Evolutionary conservation across 2,797 vertebrate genomes (phyloP), one percentile per base, ranked within the genome.

Genomic region (Enteromius argenteus): DNA sequence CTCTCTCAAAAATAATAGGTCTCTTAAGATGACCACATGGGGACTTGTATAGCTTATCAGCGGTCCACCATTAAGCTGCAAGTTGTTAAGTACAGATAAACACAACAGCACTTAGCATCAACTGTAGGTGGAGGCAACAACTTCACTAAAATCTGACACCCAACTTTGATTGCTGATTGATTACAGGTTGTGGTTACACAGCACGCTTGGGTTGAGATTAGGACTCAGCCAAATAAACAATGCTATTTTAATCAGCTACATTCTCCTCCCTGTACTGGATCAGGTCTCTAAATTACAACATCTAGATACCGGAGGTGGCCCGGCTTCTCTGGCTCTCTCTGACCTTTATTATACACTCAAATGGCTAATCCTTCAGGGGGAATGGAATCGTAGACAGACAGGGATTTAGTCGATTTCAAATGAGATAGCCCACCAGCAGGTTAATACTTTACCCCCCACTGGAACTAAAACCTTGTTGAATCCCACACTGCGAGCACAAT

Each of bases 271-370:
- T 66, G 66, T 84, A 60, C 79, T 73, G 74, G 85, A 86, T 64
- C 77, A 75, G 51, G 73, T 84, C 44, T 87, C 58, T 82, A 85
- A 87, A 88, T 86, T 88, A 84, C 85, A 73, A 84, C 51, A 69
- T 81, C 86, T 79, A 69, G 75, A 58, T 81, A 86, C 72, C 11
- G 39, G 78, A 81, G 83, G 69, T 73, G 77, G 86, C 83, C 60
- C 80, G 74, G 85, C 79, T 86, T 87, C 87, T 83, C 84, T 73
- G 62, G 80, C 79, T 86, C 83, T 75, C 71, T 67, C 64, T 86
- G 89, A 90, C 89, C 91, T 90, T 90, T 89, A 90, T 90, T 90
- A 91, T 90, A 86, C 88, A 89, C 89, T 92, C 86, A 90, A 89
- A 91, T 87, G 82, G 86, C 88, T 92, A 90, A 92, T 92, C 89